Base-by-base conservation (phyloP, 2,888 invertebrate species). In the Theodoxus fluviatilis region DNA sequence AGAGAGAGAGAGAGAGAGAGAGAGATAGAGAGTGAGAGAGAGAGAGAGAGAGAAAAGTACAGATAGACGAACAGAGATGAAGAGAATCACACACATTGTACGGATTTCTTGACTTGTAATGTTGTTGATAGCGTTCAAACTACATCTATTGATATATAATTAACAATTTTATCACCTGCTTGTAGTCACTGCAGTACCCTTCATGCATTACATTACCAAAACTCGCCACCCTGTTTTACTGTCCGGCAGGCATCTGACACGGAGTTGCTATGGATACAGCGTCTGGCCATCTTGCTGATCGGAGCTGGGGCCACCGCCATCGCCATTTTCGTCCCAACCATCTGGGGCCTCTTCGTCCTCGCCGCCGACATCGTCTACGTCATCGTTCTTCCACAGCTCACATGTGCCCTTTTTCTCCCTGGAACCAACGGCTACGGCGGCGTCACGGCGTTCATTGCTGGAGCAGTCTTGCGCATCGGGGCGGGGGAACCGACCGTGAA, bases 401-500 rank as follows among this genome's bases (percentile, higher is more conserved):
- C 77, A 22, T 76, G 75, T 35, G 67, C 81, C 6, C 77, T 77
- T 37, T 74, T 78, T 43, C 61, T 71, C 7, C 71, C 67, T 12
- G 43, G 43, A 18, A 71, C 76, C 55, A 83, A 83, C 69, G 70
- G 71, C n/a, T 80, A 78, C 61, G 82, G 83, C 0, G 74, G 79
- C 7, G 35, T 79, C 22, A 55, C 71, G 15, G 91, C 93, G 0
- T 72, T 69, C 35, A 33, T 67, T 4, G 40, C 63, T 1, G 72
- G 74, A 3, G 64, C 72, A 0, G 61, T 71, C 12, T 43, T 74
- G 49, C 33, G 72, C 22, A n/a, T 74, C 18, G 72, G 74, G 0
- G 96, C 96, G 0, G 94, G 97, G 0, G 98, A 98, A 88, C 91
- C 92, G 68, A 87, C 94, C 79, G 90, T 98, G 84, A 92, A 93